Conservation (phyloP, 2,888 invertebrate species). For the Heteromyza rotundicornis region DNA sequence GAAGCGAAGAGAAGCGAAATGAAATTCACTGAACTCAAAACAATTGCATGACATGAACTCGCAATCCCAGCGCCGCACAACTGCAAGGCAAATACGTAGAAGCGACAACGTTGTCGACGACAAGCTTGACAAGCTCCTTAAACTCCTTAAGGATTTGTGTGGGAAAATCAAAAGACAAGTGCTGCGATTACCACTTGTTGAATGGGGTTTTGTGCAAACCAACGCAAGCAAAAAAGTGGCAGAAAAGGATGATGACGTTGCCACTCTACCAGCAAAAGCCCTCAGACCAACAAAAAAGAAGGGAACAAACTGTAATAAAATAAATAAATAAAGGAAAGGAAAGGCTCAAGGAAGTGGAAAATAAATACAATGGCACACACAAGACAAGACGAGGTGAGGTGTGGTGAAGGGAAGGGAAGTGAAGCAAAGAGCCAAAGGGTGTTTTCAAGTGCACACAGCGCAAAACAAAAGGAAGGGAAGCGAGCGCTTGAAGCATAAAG, state of each 20-base stretch:
- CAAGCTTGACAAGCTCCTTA: not conserved
- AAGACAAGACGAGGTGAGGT: not conserved
- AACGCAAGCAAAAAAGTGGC: too few species aligned
- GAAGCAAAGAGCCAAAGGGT: not conserved
- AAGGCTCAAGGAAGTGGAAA: not conserved
- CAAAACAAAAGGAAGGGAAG: not conserved
- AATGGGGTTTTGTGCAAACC: constrained; percentile 31
- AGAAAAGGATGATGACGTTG: constrained; percentile 44
- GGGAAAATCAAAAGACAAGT: not conserved
- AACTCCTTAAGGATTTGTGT: not conserved
- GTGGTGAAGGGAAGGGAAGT: too few species aligned
- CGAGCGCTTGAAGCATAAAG: not conserved
- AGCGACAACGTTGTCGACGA: not conserved
- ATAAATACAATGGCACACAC: not conserved
- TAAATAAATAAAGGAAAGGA: too few species aligned
- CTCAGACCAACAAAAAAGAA: too few species aligned
- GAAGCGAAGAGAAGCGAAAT: not conserved
- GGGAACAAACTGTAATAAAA: not conserved
- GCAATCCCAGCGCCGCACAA: not conserved
- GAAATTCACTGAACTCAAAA: not conserved
- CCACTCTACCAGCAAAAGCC: not conserved
- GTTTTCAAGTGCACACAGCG: not conserved
- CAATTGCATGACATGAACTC: not conserved
- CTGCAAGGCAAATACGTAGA: not conserved
- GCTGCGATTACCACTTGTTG: constrained; percentile 52